Percentiles rank a stretch among this genome's conserved stretches.
These are phyloP conservation scores for Procavia capensis DNA, from an alignment of 2,113 vertebrate species.

Conservation along the genomic window DNA sequence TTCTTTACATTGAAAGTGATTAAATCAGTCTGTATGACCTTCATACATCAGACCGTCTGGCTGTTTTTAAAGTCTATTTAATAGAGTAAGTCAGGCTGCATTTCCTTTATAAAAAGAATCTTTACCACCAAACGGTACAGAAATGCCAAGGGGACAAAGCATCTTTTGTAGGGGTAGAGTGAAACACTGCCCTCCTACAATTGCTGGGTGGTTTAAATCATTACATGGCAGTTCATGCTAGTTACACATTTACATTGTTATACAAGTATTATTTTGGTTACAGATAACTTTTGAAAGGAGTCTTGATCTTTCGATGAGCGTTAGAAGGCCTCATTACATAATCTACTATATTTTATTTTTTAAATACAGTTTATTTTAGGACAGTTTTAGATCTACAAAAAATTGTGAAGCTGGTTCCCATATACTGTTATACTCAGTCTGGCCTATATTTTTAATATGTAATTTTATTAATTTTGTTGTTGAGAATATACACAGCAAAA, in stretches of 20 bases:
- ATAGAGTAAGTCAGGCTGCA: constrained; percentile 37
- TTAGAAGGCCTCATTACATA: not conserved
- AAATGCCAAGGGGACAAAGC: constrained; percentile 60
- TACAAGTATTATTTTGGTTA: constrained; percentile 64
- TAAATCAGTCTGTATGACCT: constrained; percentile 60
- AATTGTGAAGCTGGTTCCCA: not conserved
- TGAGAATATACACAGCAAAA: not conserved
- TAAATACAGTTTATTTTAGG: constrained; percentile 23
- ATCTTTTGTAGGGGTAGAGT: constrained; percentile 32
- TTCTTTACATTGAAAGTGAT: constrained; percentile 74
- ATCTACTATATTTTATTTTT: not conserved
- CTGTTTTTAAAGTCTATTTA: constrained; percentile 66
- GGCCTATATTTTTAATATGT: not conserved
- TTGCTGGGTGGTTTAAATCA: constrained; percentile 64
- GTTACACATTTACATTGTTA: constrained; percentile 73
- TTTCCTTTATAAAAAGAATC: constrained; percentile 51
- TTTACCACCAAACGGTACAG: not conserved
- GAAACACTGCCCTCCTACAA: constrained; percentile 30
- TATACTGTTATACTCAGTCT: not conserved
- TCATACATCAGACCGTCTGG: constrained; percentile 51
- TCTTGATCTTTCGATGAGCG: not conserved
- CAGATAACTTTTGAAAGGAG: constrained; percentile 15
- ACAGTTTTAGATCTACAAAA: not conserved
- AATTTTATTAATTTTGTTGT: not conserved
- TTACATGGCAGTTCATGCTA: not conserved